phyloP scores from a whole-genome alignment of 2,113 vertebrate species.

The Melierax canorus region DNA sequence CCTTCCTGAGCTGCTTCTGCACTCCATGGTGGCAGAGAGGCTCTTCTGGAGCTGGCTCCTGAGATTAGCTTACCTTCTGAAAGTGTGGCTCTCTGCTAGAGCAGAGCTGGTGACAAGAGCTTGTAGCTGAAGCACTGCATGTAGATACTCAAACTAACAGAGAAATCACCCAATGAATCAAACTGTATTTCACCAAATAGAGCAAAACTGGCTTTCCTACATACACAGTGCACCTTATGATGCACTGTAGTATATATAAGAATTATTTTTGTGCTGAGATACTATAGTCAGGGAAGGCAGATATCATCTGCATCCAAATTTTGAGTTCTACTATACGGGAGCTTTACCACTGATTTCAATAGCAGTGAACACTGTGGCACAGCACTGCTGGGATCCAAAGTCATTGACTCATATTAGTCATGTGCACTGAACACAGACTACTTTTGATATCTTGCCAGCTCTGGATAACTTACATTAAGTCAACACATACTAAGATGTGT shows the following conservation, averaged over 20 bases:
- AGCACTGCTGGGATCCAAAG: not conserved
- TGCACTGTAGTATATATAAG: not conserved
- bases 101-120: not conserved
- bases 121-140: not conserved
- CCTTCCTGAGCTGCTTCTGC: not conserved
- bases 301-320: not conserved
- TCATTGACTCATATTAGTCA: not conserved
- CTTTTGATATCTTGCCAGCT: not conserved
- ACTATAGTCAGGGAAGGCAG: not conserved
- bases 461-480: not conserved
- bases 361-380: not conserved
- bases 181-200: not conserved
- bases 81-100: not conserved
- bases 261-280: not conserved
- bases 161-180: not conserved
- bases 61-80: not conserved
- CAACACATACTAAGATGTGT: not conserved
- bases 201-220: not conserved
- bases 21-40: not conserved
- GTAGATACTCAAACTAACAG: not conserved
- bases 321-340: not conserved
- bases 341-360: not conserved
- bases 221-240: not conserved
- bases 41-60: not conserved
- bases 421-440: not conserved